Evolutionary conservation across 2,888 invertebrate genomes (phyloP), one percentile per base, ranked within the genome.

Genomic region (Philhelius pedissequus): DNA sequence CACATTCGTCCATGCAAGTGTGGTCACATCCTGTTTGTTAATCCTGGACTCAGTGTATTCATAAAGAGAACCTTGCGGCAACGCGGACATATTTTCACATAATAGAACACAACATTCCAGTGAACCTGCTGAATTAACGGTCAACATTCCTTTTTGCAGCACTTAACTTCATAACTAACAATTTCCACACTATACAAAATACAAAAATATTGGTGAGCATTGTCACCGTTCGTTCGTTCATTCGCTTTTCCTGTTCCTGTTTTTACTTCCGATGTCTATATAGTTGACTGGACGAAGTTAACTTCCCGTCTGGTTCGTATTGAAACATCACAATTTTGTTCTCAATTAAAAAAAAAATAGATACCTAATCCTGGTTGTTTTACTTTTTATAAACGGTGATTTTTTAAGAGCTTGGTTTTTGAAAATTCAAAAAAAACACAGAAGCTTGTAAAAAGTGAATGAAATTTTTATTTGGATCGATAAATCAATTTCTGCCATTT

Each of bases 11-110:
- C 56, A 38, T 78, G 56, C 62, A 50, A 69, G 76, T 77, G 70
- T 62, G 78, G 78, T 66, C 60, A 20, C 79, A 74, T 68, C 60
- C 79, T 60, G 74, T 74, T 73, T 79, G 58, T 79, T 74, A 79
- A 79, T 74, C 79, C 74, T 45, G 35, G 45, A 35, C 68, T 74
- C 60, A 74, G 35, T n/a, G n/a, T 62, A 66, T 58, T 64, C 45
- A 75, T 62, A 69, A 62, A 80, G 54, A 48, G 69, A 11, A 79
- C 35, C 79, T 58, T 75, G 68, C 62, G 69, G 60, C 74, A 74
- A 80, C 54, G 60, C 32, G 45, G 54, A 75, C 75, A 69, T 75
- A 75, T 80, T 80, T 80, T 69, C 75, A 69, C 52, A 75, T 69
- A 80, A 75, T 62, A 69, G 75, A 80, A 68, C 80, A 75, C 45